A percentile compares a stretch with the other conserved stretches of the same genome.
Conservation (phyloP, 2,113 vertebrate species). For the Psittacus erithacus region DNA sequence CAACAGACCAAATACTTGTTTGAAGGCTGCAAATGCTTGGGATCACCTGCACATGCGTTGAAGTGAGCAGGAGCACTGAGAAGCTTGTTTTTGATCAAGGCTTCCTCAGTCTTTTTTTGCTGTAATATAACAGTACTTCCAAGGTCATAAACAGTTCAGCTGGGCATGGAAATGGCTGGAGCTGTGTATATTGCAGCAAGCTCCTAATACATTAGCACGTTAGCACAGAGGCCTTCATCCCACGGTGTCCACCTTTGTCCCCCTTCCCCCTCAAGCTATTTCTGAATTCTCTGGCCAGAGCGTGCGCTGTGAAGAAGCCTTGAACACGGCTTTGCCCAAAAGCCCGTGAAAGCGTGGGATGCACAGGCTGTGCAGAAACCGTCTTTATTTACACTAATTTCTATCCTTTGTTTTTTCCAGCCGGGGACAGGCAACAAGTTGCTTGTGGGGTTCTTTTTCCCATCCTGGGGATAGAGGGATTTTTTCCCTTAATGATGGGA, state of each 20-base stretch:
- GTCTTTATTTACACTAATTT: rapidly evolving
- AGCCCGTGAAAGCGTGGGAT: rapidly evolving
- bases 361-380: background rate
- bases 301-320: rapidly evolving
- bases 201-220: background rate
- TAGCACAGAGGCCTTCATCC: background rate
- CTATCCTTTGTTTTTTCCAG: background rate
- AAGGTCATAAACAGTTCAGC: background rate
- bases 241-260: background rate
- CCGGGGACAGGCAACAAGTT: background rate
- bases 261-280: too few relatives aligned
- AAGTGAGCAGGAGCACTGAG: background rate
- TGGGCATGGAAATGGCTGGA: background rate
- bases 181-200: background rate
- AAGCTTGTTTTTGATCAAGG: background rate
- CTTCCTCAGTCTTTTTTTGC: background rate
- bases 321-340: background rate
- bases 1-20: background rate
- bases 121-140: background rate
- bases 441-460: rapidly evolving
- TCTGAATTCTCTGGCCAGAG: background rate
- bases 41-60: rapidly evolving
- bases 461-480: background rate
- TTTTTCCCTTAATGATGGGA: background rate
- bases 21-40: background rate